These are phyloP conservation scores for Marisa cornuarietis DNA, from an alignment of 1,140 invertebrate genomes.

Conservation along the genomic window DNA sequence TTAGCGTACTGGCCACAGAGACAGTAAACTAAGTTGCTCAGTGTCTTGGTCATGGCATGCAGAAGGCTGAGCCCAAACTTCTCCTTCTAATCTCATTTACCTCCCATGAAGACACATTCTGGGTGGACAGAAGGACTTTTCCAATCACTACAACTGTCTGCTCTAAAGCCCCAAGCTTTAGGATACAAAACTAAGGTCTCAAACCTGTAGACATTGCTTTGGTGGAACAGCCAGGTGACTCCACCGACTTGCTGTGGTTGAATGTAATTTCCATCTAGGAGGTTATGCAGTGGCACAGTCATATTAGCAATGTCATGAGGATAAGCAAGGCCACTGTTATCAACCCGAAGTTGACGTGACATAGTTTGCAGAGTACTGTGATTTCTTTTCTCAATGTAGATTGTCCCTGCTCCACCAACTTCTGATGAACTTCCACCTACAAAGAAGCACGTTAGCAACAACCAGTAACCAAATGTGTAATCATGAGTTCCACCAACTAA, in stretches of 20 bases:
- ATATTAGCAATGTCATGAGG: constrained; percentile 35
- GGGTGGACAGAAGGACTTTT: too few species aligned
- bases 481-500: too few species aligned
- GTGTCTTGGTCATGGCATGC: too few species aligned
- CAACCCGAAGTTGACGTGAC: constrained; percentile 36
- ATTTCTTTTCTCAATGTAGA: constrained; percentile 40
- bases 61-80: too few species aligned
- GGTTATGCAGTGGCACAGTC: constrained; percentile 24
- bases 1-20: too few species aligned
- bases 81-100: too few species aligned
- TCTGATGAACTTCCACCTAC: constrained; percentile 46
- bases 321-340: constrained; percentile 49
- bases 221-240: constrained; percentile 51
- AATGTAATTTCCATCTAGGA: constrained; percentile 43
- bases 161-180: too few species aligned
- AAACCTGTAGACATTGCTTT: constrained; percentile 1
- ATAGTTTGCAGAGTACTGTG: constrained; percentile 24
- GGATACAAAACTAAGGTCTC: too few species aligned
- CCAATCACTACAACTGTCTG: too few species aligned
- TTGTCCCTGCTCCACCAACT: constrained; percentile 52
- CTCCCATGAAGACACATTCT: too few species aligned
- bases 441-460: constrained; percentile 6
- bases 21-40: too few species aligned
- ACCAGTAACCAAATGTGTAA: too few species aligned
- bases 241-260: constrained; percentile 47